A percentile compares a stretch with the other conserved stretches of the same genome.
Evolutionary conservation across 2,888 invertebrate species (phyloP).

Genomic region (Leucophenga montana): DNA sequence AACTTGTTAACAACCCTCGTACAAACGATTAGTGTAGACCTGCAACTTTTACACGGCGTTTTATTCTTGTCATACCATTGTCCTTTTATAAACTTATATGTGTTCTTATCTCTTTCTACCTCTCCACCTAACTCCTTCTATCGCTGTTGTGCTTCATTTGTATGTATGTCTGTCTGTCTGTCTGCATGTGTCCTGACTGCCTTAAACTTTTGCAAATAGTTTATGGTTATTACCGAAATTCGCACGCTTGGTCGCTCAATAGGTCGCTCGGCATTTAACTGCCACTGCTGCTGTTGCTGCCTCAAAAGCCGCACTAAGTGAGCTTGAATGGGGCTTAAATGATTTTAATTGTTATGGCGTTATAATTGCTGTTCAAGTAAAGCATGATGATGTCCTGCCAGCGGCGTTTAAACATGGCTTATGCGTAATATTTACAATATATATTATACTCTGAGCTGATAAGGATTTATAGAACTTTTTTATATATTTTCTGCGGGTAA

Average conservation of each 20-base stretch:
- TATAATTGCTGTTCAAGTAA: constrained; percentile 48
- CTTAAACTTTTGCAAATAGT: constrained; percentile 62
- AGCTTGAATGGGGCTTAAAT: constrained; percentile 49
- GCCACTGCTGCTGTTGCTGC: background rate
- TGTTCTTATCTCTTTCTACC: constrained; percentile 29
- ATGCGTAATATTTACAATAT: background rate
- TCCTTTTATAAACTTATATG: constrained; percentile 22
- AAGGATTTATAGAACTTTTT: background rate
- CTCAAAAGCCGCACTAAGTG: constrained; percentile 37
- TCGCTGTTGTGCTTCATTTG: background rate
- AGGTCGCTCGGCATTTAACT: too few species aligned
- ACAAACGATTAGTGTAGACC: constrained; percentile 58
- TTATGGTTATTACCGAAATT: constrained; percentile 61
- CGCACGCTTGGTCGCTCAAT: constrained; percentile 27
- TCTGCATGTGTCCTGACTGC: constrained; percentile 22
- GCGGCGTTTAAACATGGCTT: background rate
- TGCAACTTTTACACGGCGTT: constrained; percentile 55
- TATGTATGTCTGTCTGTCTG: constrained; percentile 43
- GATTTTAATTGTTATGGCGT: constrained; percentile 64
- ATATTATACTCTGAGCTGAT: background rate
- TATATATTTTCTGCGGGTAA: background rate
- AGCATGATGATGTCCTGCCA: too few species aligned
- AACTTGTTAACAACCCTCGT: constrained; percentile 9
- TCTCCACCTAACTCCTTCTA: background rate
- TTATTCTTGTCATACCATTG: constrained; percentile 19